Evolutionary conservation across 2,888 invertebrate species (phyloP).

Genomic region (Mechanitis mazaeus): DNA sequence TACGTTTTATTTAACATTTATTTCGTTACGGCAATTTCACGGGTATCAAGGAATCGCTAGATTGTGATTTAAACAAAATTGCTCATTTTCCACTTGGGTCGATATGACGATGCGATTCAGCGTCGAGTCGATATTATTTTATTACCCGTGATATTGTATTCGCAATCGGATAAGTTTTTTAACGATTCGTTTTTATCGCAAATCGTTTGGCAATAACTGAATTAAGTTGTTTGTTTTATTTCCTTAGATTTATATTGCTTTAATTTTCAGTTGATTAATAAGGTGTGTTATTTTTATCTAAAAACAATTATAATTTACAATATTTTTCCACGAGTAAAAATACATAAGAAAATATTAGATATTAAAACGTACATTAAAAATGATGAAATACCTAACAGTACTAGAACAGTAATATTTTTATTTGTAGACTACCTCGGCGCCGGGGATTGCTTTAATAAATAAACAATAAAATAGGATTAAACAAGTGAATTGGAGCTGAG

Average conservation of each 20-base stretch:
- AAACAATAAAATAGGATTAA: slow-evolving; percentile 71
- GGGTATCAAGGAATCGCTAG: slow-evolving; percentile 75
- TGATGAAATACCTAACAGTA: too few species aligned
- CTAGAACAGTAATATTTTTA: background rate
- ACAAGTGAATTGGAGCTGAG: slow-evolving; percentile 68
- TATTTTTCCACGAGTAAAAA: too few species aligned
- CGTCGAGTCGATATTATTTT: slow-evolving; percentile 67
- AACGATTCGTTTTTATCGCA: slow-evolving; percentile 40
- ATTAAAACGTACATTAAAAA: too few species aligned
- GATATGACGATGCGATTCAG: slow-evolving; percentile 50
- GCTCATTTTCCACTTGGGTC: slow-evolving; percentile 73
- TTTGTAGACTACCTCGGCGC: slow-evolving; percentile 7
- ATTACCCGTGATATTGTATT: slow-evolving; percentile 67
- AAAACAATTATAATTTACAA: too few species aligned
- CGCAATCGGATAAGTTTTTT: slow-evolving; percentile 46
- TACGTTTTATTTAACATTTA: slow-evolving; percentile 78
- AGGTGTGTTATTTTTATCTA: background rate
- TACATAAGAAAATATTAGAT: too few species aligned
- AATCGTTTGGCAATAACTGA: slow-evolving; percentile 24
- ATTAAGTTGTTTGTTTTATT: slow-evolving; percentile 37
- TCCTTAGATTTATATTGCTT: slow-evolving; percentile 42
- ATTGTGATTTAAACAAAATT: slow-evolving; percentile 75
- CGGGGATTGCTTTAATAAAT: slow-evolving; percentile 57
- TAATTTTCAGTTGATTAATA: slow-evolving; percentile 8
- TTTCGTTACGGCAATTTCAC: slow-evolving; percentile 77